Percentiles rank a stretch among this genome's conserved stretches.
These are phyloP conservation scores for Hoplias malabaricus DNA, from an alignment of 2,113 vertebrate species.

Conservation along the genomic window DNA sequence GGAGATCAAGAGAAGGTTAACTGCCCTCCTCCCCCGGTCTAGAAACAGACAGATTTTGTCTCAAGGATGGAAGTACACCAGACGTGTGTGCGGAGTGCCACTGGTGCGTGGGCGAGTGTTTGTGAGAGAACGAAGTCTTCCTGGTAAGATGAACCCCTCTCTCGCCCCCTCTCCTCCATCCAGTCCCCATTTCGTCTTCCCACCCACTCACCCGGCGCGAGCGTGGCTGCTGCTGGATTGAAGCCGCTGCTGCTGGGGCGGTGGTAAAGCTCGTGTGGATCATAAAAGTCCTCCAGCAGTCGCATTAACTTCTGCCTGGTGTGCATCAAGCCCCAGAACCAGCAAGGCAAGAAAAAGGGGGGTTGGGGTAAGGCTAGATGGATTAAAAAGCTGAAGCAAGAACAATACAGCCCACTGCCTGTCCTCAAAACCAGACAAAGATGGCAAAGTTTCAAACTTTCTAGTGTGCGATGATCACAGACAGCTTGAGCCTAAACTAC, in stretches of 20 bases:
- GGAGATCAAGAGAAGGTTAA: background rate
- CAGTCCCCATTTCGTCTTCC: conserved; percentile 25
- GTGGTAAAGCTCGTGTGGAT: conserved; percentile 34
- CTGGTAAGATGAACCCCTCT: conserved; percentile 50
- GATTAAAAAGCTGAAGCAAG: conserved; percentile 42
- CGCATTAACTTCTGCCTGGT: conserved; percentile 50
- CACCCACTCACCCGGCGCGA: conserved; percentile 51
- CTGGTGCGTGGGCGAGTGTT: conserved; percentile 49
- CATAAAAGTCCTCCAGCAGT: conserved; percentile 52
- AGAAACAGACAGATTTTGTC: conserved; percentile 9
- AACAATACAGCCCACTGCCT: conserved; percentile 34
- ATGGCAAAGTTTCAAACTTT: conserved; percentile 34
- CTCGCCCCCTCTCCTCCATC: background rate
- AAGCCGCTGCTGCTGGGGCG: conserved; percentile 33
- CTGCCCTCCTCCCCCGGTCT: background rate
- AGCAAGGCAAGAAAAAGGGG: conserved; percentile 13
- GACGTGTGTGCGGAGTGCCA: conserved; percentile 43
- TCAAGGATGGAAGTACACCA: conserved; percentile 48
- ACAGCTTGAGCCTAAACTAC: background rate
- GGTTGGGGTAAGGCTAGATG: conserved; percentile 13
- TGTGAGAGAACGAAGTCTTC: conserved; percentile 33
- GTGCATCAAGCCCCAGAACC: conserved; percentile 38
- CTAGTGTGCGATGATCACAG: conserved; percentile 25
- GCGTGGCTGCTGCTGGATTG: conserved; percentile 32
- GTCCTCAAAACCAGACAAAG: conserved; percentile 14